Percentiles rank a stretch among this genome's conserved stretches.
phyloP scores from a whole-genome alignment of 2,888 invertebrate species.

The Microplitis manilae region DNA sequence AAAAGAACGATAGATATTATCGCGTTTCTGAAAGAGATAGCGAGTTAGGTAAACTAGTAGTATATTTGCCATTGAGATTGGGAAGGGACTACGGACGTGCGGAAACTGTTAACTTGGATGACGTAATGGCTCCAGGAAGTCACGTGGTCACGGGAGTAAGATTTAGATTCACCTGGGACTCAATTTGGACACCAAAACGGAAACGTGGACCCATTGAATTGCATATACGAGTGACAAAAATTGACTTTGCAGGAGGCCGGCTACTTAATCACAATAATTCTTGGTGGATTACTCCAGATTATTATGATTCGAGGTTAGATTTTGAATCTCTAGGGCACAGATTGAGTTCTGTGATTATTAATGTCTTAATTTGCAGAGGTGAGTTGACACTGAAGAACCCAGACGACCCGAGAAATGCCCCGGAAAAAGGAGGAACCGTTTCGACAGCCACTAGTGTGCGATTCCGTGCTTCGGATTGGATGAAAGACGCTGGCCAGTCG shows the following conservation, averaged over 20 bases:
- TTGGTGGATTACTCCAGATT: too few relatives aligned
- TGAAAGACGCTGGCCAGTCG: neutral
- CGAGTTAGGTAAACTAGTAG: too few relatives aligned
- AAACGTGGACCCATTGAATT: neutral
- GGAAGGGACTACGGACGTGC: neutral
- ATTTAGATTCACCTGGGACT: neutral
- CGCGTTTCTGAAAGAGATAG: neutral
- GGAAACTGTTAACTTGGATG: neutral
- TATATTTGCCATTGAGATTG: neutral
- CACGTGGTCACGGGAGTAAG: neutral
- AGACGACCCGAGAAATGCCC: neutral
- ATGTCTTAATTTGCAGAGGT: neutral
- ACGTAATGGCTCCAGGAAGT: neutral
- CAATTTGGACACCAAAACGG: neutral
- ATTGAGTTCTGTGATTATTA: neutral
- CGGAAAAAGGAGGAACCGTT: neutral
- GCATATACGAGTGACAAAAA: neutral
- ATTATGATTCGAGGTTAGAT: too few relatives aligned
- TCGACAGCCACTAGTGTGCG: neutral
- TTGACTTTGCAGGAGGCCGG: neutral
- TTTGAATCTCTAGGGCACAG: too few relatives aligned
- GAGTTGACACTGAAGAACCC: neutral
- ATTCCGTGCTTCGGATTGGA: neutral
- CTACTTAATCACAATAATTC: too few relatives aligned
- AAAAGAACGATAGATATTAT: neutral